phyloP scores from a whole-genome alignment of 2,797 vertebrate genomes.

The Malacoraja senta region DNA sequence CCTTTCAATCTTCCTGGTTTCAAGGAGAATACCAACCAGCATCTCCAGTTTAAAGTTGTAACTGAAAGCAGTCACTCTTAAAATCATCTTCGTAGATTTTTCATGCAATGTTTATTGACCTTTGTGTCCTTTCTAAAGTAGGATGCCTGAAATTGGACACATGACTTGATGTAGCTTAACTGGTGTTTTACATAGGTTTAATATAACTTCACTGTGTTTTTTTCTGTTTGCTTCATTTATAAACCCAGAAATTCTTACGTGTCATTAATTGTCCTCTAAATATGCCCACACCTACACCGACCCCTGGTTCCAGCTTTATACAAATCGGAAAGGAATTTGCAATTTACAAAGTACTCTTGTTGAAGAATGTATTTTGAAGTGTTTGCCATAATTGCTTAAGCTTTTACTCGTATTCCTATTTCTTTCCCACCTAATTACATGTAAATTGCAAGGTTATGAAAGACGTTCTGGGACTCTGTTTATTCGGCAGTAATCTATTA shows the following conservation, averaged over 20 bases:
- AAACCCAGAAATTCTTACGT: neutral
- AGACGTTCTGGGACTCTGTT: neutral
- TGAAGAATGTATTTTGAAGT: neutral
- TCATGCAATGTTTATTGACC: no score
- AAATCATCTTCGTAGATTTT: no score
- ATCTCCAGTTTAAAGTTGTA: no score
- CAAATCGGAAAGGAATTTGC: neutral
- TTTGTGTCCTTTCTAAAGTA: no score
- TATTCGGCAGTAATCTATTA: neutral
- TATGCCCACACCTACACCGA: neutral
- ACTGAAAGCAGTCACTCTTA: no score
- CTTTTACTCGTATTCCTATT: neutral
- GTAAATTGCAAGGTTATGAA: neutral
- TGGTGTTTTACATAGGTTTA: no score
- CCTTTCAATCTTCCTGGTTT: no score
- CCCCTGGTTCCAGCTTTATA: neutral
- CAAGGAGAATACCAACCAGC: no score
- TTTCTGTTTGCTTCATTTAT: no score
- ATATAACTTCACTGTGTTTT: no score
- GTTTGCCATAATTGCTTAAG: neutral
- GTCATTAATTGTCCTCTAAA: neutral
- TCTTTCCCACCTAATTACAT: neutral
- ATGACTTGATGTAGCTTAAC: no score
- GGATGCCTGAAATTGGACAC: no score
- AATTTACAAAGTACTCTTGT: neutral